A percentile compares a stretch with the other conserved stretches of the same genome.
Conservation (phyloP, 92 coral and sea anemone genomes). For the Palythoa grandis region DNA sequence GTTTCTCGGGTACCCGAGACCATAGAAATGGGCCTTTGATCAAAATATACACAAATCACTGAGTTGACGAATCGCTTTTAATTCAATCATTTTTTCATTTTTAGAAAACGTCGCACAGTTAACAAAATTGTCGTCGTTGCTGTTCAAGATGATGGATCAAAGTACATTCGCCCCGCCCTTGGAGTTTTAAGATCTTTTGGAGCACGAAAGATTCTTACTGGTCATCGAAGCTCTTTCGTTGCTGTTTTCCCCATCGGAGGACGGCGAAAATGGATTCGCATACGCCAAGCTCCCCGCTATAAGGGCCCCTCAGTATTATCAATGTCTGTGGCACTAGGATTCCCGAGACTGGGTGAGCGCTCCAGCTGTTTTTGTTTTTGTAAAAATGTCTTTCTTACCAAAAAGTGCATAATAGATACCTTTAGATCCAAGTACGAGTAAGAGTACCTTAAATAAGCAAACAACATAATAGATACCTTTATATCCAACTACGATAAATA, state of each 20-base stretch:
- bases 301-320: constrained; percentile 14
- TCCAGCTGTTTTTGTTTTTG: no score
- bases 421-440: no score
- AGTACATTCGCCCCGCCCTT: constrained; percentile 4
- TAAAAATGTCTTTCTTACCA: no score
- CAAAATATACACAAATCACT: no score
- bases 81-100: neutral
- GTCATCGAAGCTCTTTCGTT: constrained; percentile 4
- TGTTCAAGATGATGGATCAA: constrained; percentile 37
- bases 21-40: no score
- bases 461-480: no score
- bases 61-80: no score
- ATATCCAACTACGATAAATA: no score
- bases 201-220: constrained; percentile 11
- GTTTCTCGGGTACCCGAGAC: no score
- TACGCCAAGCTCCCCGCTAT: neutral
- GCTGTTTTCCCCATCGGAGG: constrained; percentile 24
- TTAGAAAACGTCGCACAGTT: constrained; percentile 9
- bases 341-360: constrained; percentile 9
- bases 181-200: constrained; percentile 20
- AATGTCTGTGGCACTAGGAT: constrained; percentile 19
- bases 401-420: no score
- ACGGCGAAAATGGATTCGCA: constrained; percentile 28
- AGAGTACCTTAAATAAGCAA: no score
- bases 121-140: constrained; percentile 21